Evolutionary conservation across 2,797 vertebrate genomes (phyloP).

Genomic region (Cuculus canorus): DNA sequence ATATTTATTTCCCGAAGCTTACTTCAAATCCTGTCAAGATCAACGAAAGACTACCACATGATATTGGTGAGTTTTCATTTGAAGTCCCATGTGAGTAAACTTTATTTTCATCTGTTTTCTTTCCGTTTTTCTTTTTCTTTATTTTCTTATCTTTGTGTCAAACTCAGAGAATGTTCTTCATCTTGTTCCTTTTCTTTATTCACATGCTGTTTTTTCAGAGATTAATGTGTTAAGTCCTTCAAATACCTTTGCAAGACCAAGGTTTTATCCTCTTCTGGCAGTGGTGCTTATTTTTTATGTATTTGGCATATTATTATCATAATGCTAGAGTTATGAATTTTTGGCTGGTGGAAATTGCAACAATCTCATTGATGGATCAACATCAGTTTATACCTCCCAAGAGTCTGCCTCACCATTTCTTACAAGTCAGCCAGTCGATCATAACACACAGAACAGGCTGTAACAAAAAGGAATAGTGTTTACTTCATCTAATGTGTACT

Average conservation of each 20-base stretch:
- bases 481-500: accelerated
- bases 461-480: not conserved
- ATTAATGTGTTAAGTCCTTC: not conserved
- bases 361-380: not conserved
- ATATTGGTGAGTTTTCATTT: not conserved
- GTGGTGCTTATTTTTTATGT: not conserved
- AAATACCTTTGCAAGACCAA: not conserved
- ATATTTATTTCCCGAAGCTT: conserved; percentile 37
- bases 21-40: conserved; percentile 4
- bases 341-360: not conserved
- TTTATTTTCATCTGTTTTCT: not conserved
- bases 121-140: no score
- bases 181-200: not conserved
- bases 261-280: not conserved
- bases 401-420: not conserved
- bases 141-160: not conserved
- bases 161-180: not conserved
- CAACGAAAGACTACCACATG: not conserved
- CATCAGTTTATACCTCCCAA: not conserved
- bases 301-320: not conserved
- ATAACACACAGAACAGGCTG: not conserved
- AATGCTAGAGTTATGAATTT: not conserved
- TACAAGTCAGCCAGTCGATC: not conserved
- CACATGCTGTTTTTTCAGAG: not conserved
- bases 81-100: not conserved